phyloP scores from a whole-genome alignment of 1,140 invertebrate species.

The Drosophila repleta region DNA sequence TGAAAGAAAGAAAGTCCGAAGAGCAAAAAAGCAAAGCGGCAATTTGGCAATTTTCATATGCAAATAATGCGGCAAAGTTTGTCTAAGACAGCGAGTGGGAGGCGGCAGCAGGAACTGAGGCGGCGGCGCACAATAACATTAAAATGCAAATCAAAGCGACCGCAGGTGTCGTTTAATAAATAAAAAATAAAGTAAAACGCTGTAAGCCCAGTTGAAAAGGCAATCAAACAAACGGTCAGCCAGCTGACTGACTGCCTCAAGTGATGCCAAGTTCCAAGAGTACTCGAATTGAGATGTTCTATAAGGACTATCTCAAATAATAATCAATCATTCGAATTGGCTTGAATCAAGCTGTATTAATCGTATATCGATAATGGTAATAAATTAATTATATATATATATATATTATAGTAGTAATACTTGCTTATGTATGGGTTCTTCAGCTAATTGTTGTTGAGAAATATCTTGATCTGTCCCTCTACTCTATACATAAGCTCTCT shows the following conservation, averaged over 20 bases:
- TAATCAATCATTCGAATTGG: too few species aligned
- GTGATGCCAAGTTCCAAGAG: too few species aligned
- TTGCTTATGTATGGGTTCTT: too few species aligned
- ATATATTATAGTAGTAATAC: too few species aligned
- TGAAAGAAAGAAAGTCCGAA: slow-evolving; percentile 3
- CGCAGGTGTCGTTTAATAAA: slow-evolving; percentile 59
- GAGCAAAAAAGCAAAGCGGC: slow-evolving; percentile 34
- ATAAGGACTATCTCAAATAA: too few species aligned
- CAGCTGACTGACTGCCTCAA: neutral
- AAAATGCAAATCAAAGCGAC: slow-evolving; percentile 71
- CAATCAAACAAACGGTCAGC: slow-evolving; percentile 40
- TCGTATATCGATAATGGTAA: too few species aligned
- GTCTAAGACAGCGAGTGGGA: slow-evolving; percentile 37
- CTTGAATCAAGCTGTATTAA: too few species aligned
- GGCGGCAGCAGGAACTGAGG: slow-evolving; percentile 9
- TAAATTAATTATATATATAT: too few species aligned
- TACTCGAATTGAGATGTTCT: too few species aligned
- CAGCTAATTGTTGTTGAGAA: too few species aligned
- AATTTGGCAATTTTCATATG: slow-evolving; percentile 73
- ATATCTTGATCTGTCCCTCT: too few species aligned
- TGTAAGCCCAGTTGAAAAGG: slow-evolving; percentile 7
- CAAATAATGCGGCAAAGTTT: slow-evolving; percentile 66
- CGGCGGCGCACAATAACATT: slow-evolving; percentile 68
- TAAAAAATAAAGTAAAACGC: slow-evolving; percentile 11
- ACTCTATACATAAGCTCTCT: too few species aligned